Conservation (phyloP, 1,140 invertebrate species). For the Pentalonia nigronervosa region DNA sequence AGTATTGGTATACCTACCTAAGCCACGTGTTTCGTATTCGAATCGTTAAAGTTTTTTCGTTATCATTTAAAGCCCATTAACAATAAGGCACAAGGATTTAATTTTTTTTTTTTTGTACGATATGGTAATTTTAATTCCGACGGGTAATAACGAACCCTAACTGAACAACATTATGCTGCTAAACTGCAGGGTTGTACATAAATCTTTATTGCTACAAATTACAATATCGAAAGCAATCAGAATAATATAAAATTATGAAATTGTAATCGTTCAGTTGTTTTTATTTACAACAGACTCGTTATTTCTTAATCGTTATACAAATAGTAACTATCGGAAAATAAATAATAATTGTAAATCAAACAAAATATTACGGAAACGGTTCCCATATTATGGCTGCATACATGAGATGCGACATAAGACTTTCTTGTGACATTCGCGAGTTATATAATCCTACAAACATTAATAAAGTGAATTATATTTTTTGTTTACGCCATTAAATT, state of each 20-base stretch:
- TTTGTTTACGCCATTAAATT: not conserved
- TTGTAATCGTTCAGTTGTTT: not conserved
- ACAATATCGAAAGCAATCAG: not conserved
- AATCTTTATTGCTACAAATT: not conserved
- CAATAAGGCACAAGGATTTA: not conserved
- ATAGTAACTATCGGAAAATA: not conserved
- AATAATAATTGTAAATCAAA: not conserved
- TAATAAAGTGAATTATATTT: not conserved
- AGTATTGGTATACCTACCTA: not conserved
- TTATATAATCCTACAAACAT: not conserved
- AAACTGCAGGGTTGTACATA: not conserved
- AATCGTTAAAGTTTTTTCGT: not conserved
- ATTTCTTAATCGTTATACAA: not conserved
- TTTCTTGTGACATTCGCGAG: too few species aligned
- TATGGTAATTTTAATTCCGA: constrained; percentile 14
- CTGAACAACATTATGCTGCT: not conserved
- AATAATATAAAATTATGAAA: not conserved
- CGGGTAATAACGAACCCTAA: not conserved
- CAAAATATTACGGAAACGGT: not conserved
- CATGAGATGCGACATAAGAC: too few species aligned
- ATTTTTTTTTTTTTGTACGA: not conserved
- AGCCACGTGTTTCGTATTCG: not conserved
- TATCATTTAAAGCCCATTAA: not conserved
- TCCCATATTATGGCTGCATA: too few species aligned
- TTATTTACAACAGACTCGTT: not conserved